A percentile compares a stretch with the other conserved stretches of the same genome.
These are phyloP conservation scores for Branchinecta sandiegonensis DNA, from an alignment of 2,888 invertebrate species.

Conservation along the genomic window DNA sequence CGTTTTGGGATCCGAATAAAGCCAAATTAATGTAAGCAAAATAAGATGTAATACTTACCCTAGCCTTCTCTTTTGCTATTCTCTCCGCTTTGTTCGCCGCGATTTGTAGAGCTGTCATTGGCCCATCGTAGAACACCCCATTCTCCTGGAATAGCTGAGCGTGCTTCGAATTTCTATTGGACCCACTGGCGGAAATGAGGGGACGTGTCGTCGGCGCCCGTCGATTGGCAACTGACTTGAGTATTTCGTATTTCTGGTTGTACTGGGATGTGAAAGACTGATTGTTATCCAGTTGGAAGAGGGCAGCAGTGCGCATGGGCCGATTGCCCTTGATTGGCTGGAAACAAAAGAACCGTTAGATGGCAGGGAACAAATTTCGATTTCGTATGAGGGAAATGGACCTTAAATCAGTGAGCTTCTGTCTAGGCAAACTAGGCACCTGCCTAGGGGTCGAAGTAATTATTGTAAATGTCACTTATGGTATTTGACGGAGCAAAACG, in stretches of 20 bases:
- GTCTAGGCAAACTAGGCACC: neutral
- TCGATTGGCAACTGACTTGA: slow-evolving; percentile 48
- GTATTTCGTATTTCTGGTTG: slow-evolving; percentile 54
- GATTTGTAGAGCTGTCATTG: slow-evolving; percentile 64
- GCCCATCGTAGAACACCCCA: slow-evolving; percentile 68
- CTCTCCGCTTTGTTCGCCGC: slow-evolving; percentile 66
- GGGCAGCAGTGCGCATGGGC: slow-evolving; percentile 57
- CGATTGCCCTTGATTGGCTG: slow-evolving; percentile 50
- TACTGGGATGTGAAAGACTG: slow-evolving; percentile 50
- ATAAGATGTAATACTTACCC: neutral
- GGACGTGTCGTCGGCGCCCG: slow-evolving; percentile 55
- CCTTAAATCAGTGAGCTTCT: too few relatives aligned
- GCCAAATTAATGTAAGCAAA: too few relatives aligned
- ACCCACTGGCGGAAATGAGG: slow-evolving; percentile 32
- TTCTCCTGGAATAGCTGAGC: slow-evolving; percentile 65
- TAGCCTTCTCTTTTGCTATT: slow-evolving; percentile 60
- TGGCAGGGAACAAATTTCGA: too few relatives aligned
- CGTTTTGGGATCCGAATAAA: too few relatives aligned
- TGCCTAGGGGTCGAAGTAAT: too few relatives aligned
- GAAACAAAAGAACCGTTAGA: slow-evolving; percentile 23
- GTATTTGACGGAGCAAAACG: too few relatives aligned
- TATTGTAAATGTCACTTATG: too few relatives aligned
- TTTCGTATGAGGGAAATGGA: too few relatives aligned
- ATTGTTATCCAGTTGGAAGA: slow-evolving; percentile 63
- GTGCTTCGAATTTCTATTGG: slow-evolving; percentile 53